A percentile compares a stretch with the other conserved stretches of the same genome.
Conservation (phyloP, 1,140 invertebrate genomes). For the Monochamus saltuarius region DNA sequence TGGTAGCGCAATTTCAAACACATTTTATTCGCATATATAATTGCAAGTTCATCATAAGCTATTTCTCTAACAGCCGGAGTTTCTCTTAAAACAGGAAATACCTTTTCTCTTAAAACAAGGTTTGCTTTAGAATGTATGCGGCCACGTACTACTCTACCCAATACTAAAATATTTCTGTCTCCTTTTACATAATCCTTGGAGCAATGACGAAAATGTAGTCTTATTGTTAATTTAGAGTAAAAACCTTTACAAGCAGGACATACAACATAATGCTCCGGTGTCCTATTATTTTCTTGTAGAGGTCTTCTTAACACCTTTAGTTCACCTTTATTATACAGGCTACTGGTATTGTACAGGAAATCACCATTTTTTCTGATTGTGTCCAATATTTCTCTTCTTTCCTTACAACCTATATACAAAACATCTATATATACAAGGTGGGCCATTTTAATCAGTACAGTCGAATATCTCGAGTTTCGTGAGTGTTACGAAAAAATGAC, state of each 20-base stretch:
- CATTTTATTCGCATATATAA: conserved; percentile 19
- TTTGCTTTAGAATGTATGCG: conserved; percentile 1
- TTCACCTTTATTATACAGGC: neutral
- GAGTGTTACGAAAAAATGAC: no score
- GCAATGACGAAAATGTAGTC: conserved; percentile 6
- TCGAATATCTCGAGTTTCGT: no score
- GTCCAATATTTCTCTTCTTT: no score
- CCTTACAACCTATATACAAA: no score
- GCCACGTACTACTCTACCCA: neutral
- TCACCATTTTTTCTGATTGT: no score
- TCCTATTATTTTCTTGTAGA: neutral
- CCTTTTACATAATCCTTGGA: neutral
- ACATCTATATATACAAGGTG: no score
- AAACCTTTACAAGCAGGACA: conserved; percentile 12
- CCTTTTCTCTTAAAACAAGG: neutral
- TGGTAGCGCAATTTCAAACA: conserved; percentile 1
- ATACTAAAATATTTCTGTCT: neutral
- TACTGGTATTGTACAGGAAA: conserved; percentile 12
- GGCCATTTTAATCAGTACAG: no score
- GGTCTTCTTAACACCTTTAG: conserved; percentile 2
- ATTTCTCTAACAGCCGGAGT: neutral
- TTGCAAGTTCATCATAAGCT: conserved; percentile 5
- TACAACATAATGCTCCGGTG: conserved; percentile 1
- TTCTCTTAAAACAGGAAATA: conserved; percentile 9
- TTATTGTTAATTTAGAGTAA: conserved; percentile 3